A percentile compares a stretch with the other conserved stretches of the same genome.
Conservation (phyloP, 2,113 vertebrate species). For the Laticauda colubrina region DNA sequence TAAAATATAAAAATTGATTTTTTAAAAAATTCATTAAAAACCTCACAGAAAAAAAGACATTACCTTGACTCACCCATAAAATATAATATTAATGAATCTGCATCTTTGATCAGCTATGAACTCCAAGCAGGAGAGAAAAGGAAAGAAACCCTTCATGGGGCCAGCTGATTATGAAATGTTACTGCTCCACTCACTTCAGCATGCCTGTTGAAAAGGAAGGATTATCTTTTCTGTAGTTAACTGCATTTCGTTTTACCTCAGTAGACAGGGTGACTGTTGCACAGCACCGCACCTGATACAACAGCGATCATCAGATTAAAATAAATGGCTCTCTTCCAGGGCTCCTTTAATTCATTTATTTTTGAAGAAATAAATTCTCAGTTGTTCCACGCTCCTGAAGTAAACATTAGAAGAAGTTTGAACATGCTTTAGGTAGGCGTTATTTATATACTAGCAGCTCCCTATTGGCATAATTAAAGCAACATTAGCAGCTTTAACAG, state of each 20-base stretch:
- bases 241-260: constrained; percentile 10
- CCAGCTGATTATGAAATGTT: background rate
- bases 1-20: background rate
- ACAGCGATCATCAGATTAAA: constrained; percentile 12
- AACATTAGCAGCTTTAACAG: background rate
- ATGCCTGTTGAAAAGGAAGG: background rate
- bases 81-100: background rate
- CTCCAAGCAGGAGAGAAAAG: background rate
- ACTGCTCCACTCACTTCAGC: background rate
- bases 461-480: background rate
- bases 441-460: background rate
- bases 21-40: background rate
- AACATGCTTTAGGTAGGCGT: background rate
- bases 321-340: constrained; percentile 4
- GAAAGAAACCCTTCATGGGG: background rate
- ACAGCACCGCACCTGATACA: background rate
- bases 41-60: background rate
- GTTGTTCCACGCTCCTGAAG: background rate
- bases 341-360: background rate
- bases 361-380: background rate
- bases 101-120: background rate
- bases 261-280: constrained; percentile 4
- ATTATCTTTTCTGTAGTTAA: background rate
- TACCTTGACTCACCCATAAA: background rate
- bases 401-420: background rate